Evolutionary conservation across 2,113 vertebrate genomes (phyloP), one percentile per base, ranked within the genome.

Genomic region (Panthera uncia): DNA sequence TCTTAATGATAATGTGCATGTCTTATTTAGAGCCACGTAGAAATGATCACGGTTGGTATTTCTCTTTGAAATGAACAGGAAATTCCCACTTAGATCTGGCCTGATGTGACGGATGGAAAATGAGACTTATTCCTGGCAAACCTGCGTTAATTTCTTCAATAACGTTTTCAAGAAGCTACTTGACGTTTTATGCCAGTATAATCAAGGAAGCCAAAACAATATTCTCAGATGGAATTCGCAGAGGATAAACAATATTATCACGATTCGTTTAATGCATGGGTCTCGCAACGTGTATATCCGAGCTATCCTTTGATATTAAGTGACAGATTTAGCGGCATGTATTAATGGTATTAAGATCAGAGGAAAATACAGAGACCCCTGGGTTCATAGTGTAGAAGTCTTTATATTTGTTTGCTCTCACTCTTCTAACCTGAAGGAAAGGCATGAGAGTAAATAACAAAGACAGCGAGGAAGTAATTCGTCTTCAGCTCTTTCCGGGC

Each of bases 11-110:
- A 89, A 96, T 7, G 23, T 38, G 27, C n/a, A 36, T 61, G 23
- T 88, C 41, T 92, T 87, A 79, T 89, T 89, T 89, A 94, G 91
- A 97, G 36, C 80, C 82, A 61, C 38, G 79, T 16, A 76, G 50
- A 93, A 29, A 71, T 63, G 38, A 68, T 85, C 36, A 31, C 7
- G 1, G 14, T 78, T 48, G 74, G 14, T 50, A 27, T 82, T 80
- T 29, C 25, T 68, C 71, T 97, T 83, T 92, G 79, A 97, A 91
- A 83, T 82, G 50, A 50, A 33, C 0, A 76, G 33, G 18, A 91
- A 71, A 73, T 78, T 86, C 36, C 21, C 84, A 68, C 15, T 86
- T 92, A 89, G 8, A 87, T 57, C 27, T 88, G 57, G 21, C 55
- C 66, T 41, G 0, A 55, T 94, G 73, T 7, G 25, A 88, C 5